Conservation (phyloP, 2,888 invertebrate species). For the Aspidiotus destructor region DNA sequence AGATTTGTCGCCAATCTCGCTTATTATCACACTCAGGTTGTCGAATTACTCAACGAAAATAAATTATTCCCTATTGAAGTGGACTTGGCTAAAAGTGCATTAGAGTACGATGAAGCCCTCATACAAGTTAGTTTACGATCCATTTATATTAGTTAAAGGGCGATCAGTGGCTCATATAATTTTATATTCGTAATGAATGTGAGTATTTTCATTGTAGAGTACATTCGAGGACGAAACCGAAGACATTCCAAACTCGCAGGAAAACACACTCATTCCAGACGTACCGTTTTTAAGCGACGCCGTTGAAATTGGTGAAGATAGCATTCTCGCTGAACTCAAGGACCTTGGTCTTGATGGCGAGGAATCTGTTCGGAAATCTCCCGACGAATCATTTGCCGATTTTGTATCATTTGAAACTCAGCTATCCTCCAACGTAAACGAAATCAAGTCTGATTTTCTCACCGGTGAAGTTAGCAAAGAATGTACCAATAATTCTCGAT, state of each 20-base stretch:
- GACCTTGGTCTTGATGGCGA: constrained; percentile 10
- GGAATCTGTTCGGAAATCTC: neutral
- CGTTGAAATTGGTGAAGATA: neutral
- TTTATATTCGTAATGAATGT: neutral
- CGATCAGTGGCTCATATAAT: neutral
- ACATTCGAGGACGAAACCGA: constrained; percentile 24
- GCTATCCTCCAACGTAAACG: neutral
- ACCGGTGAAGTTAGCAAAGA: neutral
- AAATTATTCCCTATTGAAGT: constrained; percentile 91
- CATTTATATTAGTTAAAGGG: neutral
- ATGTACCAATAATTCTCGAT: neutral
- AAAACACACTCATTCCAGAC: constrained; percentile 1
- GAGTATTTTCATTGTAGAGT: neutral
- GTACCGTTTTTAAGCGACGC: constrained; percentile 3
- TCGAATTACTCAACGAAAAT: constrained; percentile 64
- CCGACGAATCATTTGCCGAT: constrained; percentile 1
- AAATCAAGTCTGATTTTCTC: neutral
- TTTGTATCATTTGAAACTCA: neutral
- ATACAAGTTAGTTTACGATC: constrained; percentile 40
- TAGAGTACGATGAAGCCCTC: constrained; percentile 64
- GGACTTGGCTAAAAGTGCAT: constrained; percentile 82
- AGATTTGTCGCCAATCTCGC: constrained; percentile 63
- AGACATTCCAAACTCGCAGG: neutral
- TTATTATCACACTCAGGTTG: constrained; percentile 62
- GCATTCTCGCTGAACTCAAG: constrained; percentile 6